Base-by-base conservation (phyloP, 37 sponge, comb jelly and placozoan species). In the Corticium candelabrum region DNA sequence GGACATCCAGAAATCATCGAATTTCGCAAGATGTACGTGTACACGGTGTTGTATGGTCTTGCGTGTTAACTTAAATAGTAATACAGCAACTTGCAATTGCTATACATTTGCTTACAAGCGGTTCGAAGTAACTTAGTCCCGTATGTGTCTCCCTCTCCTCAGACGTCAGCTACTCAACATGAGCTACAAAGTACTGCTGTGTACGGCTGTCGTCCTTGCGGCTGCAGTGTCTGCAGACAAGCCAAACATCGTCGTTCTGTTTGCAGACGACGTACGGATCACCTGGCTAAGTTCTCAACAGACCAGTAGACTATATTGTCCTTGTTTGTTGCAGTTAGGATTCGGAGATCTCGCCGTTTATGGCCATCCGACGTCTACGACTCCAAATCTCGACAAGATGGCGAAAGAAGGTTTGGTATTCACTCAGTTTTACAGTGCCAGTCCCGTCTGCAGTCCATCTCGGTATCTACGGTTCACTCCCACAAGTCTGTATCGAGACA, bases 241-340 rank as follows among this genome's bases (percentile, higher is more conserved):
- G 73, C 73, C 73, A 4, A 90, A 90, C 71, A 84, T 90, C 76
- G 82, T 90, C 0, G 36, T 90, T 15, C 80, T 90, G 0, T 90
- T 90, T 76, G 91, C 88, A 7, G 91, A 90, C 38, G 91, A 90
- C 77, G 31, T 70, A 27, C 11, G 62, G 15, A 21, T 21, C 15
- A 27, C 11, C 62, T 50, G 15, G 21, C 21, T 50, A 50, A 11
- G 11, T 50, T 50, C 62, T 27, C 11, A 50, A 50, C 15, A 21
- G 62, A 11, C 62, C 21, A 21, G 15, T 21, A 50, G 21, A 50
- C 62, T 11, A n/a, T n/a, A n/a, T n/a, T n/a, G n/a, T n/a, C n/a
- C n/a, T n/a, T 11, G 21, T 50, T 50, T 11, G 11, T 50, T 78
- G 0, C 32, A 84, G 76, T 41, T 80, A 29, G 73, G 73, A n/a